Conservation (phyloP, 92 coral and sea anemone genomes). For the Metridium senile region DNA sequence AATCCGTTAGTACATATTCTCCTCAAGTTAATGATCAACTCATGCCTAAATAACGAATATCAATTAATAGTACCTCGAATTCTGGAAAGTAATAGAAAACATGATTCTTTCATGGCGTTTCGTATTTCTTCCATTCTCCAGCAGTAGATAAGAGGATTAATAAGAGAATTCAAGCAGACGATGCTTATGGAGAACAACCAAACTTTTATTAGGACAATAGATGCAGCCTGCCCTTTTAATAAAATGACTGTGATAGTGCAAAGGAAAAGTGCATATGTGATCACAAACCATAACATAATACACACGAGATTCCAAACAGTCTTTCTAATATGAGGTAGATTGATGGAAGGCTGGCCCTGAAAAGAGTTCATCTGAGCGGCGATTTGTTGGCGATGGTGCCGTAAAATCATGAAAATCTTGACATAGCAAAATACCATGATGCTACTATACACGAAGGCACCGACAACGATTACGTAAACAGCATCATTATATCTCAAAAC, state of each 20-base stretch:
- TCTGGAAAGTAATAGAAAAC: neutral
- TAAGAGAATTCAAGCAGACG: neutral
- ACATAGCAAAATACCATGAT: too few relatives aligned
- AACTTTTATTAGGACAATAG: neutral
- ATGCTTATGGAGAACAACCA: neutral
- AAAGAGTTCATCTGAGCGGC: neutral
- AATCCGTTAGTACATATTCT: too few relatives aligned
- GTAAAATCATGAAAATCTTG: neutral
- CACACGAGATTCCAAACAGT: neutral
- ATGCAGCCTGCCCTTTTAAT: neutral
- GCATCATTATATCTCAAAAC: too few relatives aligned
- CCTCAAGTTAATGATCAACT: too few relatives aligned
- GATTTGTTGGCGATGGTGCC: neutral
- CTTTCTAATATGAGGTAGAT: neutral
- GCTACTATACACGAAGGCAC: neutral
- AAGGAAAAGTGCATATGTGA: neutral
- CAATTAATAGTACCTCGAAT: neutral
- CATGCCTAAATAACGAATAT: too few relatives aligned
- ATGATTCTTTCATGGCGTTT: neutral
- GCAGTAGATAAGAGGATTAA: conserved; percentile 2
- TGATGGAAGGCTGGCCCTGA: neutral
- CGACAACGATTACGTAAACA: neutral
- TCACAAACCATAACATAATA: neutral
- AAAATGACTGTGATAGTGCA: neutral
- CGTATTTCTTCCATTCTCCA: conserved; percentile 2